Conservation (phyloP, 2,113 vertebrate genomes). For the Cyanocitta stelleri region DNA sequence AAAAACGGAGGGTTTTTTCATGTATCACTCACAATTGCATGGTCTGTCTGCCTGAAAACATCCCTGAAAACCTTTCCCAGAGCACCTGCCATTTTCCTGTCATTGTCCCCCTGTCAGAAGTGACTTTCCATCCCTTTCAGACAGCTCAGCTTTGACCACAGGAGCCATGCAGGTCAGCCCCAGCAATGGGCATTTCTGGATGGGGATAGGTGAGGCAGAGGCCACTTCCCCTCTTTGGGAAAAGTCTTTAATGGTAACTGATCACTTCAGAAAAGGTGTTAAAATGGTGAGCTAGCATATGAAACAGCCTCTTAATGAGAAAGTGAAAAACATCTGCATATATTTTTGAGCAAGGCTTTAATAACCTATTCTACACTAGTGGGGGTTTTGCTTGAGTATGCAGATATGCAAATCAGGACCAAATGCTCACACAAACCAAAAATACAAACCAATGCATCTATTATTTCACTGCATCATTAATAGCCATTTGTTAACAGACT, state of each 20-base stretch:
- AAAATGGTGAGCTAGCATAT: neutral
- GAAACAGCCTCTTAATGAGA: neutral
- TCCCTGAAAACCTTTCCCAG: neutral
- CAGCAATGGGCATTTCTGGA: neutral
- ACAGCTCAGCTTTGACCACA: neutral
- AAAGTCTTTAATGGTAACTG: neutral
- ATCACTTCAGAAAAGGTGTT: neutral
- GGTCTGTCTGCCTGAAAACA: neutral
- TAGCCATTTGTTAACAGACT: neutral
- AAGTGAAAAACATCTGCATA: neutral
- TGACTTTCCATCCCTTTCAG: neutral
- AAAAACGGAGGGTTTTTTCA: neutral
- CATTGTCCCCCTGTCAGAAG: neutral
- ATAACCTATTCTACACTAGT: neutral
- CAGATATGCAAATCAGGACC: neutral
- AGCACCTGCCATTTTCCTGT: neutral
- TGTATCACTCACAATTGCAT: neutral
- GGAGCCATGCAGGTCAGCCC: neutral
- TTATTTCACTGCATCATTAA: neutral
- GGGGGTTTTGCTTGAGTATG: neutral
- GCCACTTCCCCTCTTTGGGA: neutral
- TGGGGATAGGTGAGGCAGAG: neutral
- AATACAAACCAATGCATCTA: neutral
- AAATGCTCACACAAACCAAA: neutral
- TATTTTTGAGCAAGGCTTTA: neutral